phyloP scores from a whole-genome alignment of 64 coral and sea anemone genomes.

The Porites lutea region DNA sequence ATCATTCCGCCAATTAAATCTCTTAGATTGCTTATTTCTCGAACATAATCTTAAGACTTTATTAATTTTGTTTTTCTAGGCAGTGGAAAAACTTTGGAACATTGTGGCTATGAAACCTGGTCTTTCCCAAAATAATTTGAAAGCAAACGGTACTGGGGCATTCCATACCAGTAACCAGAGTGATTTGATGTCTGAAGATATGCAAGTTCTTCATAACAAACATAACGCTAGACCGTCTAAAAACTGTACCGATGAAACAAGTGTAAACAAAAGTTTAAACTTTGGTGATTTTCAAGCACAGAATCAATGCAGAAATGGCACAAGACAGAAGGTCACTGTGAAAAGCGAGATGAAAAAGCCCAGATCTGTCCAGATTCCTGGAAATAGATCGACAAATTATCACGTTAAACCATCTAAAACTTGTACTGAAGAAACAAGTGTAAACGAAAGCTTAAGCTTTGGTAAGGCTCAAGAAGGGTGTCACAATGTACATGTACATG shows the following conservation, averaged over 20 bases:
- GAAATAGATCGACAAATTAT: background rate
- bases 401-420: background rate
- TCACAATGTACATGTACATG: too few species aligned
- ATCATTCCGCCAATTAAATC: too few species aligned
- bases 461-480: background rate
- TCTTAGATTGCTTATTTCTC: too few species aligned
- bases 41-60: too few species aligned
- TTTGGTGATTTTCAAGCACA: background rate
- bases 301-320: background rate
- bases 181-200: too few species aligned
- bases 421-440: background rate
- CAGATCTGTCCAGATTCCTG: too few species aligned
- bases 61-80: background rate
- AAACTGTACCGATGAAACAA: background rate
- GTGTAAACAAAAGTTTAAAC: background rate
- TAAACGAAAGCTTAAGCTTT: background rate
- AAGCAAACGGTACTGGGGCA: background rate
- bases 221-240: background rate
- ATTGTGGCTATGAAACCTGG: background rate
- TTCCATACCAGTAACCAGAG: too few species aligned
- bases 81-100: conserved; percentile 21
- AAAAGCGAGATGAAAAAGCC: too few species aligned
- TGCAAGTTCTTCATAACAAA: background rate
- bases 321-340: too few species aligned
- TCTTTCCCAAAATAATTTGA: background rate